Base-by-base conservation (phyloP, 2,113 vertebrate genomes). In the Illadopsis cleaveri region DNA sequence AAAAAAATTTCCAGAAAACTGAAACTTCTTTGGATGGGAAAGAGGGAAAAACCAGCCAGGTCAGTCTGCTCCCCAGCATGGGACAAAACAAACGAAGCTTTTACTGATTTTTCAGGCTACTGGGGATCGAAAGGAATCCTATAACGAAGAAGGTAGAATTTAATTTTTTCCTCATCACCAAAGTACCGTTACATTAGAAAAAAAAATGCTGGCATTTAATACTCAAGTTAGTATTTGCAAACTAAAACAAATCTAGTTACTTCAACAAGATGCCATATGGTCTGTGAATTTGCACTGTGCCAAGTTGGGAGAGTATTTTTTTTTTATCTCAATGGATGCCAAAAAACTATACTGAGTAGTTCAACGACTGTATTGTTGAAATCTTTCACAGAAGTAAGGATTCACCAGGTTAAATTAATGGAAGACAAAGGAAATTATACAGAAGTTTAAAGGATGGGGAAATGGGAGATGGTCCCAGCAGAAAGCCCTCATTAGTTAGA, bases 221-320 rank as follows among this genome's bases (percentile, higher is more conserved):
- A 71, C n/a, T 72, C 9, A 68, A 78, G 77, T 71, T 79, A 84
- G 40, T 93, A 95, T 87, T 94, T 93, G 53, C 69, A 95, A 95
- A 95, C 73, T 85, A 61, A 93, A 91, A 56, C 57, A 93, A 88
- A 68, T 71, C 81, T 56, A 97, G 60, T 64, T 93, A 79, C 44
- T 94, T 94, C 94, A 91, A 90, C 48, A 93, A 87, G 69, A 82
- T 91, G 38, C 69, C 90, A 89, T 91, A 91, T 76, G 70, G 57
- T 53, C 73, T 79, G 31, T 82, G 48, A 73, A 60, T 89, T 87
- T 91, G 22, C 51, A 87, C 44, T n/a, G 5, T 82, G 78, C 96
- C 78, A 89, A 44, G 62, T n/a, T 91, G 31, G 25, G 84, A 89
- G 44, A 75, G 22, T 8, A 38, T 20, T 64, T 68, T 65, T 24